Evolutionary conservation across 2,888 invertebrate species (phyloP).

Genomic region (Phyllotreta striolata): DNA sequence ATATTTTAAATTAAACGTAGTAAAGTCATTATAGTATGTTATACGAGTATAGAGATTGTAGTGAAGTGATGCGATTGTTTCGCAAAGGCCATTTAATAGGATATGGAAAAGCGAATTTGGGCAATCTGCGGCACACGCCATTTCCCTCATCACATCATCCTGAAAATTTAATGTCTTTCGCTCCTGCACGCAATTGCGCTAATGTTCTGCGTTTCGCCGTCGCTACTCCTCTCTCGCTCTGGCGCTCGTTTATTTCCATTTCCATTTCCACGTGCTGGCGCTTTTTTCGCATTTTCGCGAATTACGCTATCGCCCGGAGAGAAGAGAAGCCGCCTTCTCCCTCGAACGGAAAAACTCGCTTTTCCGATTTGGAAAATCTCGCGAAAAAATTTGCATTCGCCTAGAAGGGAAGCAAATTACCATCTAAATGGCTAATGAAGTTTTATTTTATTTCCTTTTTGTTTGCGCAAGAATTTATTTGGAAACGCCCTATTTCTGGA

Average conservation of each 20-base stretch:
- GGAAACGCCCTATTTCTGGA: too few species aligned
- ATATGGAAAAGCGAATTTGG: conserved; percentile 53
- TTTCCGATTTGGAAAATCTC: conserved; percentile 27
- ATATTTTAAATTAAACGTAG: too few species aligned
- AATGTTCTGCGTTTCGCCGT: conserved; percentile 40
- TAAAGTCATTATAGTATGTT: too few species aligned
- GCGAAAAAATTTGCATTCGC: conserved; percentile 17
- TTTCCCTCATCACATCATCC: conserved; percentile 60
- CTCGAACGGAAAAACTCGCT: conserved; percentile 24
- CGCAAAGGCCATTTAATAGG: conserved; percentile 47
- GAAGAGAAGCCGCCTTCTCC: conserved; percentile 12
- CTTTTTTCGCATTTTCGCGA: conserved; percentile 51
- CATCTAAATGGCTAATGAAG: conserved; percentile 17
- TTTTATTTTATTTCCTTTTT: conserved; percentile 9
- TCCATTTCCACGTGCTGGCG: conserved; percentile 43
- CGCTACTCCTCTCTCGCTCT: conserved; percentile 32
- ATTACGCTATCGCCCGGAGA: conserved; percentile 29
- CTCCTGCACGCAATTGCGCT: conserved; percentile 60
- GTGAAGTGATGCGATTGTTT: conserved; percentile 47
- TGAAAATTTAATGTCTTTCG: conserved; percentile 60
- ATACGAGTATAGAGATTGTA: too few species aligned
- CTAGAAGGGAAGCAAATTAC: conserved; percentile 26
- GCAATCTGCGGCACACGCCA: conserved; percentile 59
- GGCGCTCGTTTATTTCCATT: conserved; percentile 30
- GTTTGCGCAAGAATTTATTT: too few species aligned